These are phyloP conservation scores for Sebastes kiyomatsui DNA, from an alignment of 2,797 vertebrate species.

Conservation along the genomic window DNA sequence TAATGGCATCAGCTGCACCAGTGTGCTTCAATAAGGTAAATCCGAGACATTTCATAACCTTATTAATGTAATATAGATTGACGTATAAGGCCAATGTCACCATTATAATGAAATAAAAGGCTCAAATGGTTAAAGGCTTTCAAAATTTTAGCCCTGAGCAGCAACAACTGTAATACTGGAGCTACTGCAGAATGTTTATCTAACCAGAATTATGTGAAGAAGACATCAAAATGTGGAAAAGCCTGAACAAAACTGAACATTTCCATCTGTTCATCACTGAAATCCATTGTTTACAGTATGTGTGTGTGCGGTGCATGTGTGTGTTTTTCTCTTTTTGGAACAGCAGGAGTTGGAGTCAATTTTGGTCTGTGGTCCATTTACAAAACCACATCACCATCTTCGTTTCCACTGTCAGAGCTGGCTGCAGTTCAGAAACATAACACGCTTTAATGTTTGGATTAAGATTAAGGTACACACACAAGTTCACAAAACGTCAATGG, in stretches of 20 bases:
- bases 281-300: constrained; percentile 35
- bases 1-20: constrained; percentile 8
- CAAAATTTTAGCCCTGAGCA: neutral
- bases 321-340: constrained; percentile 31
- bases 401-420: constrained; percentile 22
- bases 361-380: constrained; percentile 50
- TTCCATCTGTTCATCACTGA: constrained; percentile 31
- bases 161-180: neutral
- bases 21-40: constrained; percentile 23
- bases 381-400: constrained; percentile 39
- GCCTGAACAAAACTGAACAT: constrained; percentile 8
- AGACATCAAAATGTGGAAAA: constrained; percentile 7
- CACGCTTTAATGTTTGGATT: constrained; percentile 20
- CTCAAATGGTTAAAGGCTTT: neutral
- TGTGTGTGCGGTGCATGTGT: constrained; percentile 30
- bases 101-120: neutral
- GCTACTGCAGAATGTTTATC: neutral
- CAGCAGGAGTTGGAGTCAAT: constrained; percentile 27
- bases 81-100: neutral
- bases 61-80: constrained; percentile 6
- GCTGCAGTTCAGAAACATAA: constrained; percentile 12
- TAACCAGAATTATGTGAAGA: neutral
- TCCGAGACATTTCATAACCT: constrained; percentile 6
- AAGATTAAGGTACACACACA: constrained; percentile 1
- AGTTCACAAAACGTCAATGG: constrained; percentile 5